These are phyloP conservation scores for Tetragonula clypearis DNA, from an alignment of 1,140 invertebrate species.

Conservation along the genomic window DNA sequence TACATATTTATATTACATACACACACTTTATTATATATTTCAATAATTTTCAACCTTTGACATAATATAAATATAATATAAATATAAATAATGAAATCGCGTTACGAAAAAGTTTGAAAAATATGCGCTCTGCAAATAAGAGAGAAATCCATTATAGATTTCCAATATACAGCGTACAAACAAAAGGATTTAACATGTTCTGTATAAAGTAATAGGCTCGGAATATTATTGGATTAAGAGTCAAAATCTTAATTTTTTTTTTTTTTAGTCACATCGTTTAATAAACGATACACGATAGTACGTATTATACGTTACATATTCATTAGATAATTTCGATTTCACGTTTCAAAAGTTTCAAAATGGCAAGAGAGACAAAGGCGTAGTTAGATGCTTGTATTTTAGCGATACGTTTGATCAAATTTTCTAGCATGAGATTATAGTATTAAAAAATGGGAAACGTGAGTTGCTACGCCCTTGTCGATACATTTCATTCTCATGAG, in stretches of 20 bases:
- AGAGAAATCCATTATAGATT: conserved; percentile 49
- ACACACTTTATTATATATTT: neutral
- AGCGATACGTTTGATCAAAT: neutral
- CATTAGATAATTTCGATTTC: neutral
- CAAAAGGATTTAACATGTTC: conserved; percentile 5
- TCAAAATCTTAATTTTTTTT: neutral
- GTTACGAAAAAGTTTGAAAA: conserved; percentile 9
- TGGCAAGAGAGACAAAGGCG: neutral
- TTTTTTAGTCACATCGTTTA: neutral
- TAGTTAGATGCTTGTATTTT: neutral
- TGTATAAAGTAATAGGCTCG: conserved; percentile 1
- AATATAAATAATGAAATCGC: neutral
- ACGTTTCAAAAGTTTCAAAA: neutral
- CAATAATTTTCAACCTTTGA: neutral
- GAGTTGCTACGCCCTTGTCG: conserved; percentile 42
- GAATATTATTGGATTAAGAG: neutral
- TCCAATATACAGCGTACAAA: conserved; percentile 7
- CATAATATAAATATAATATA: too few species aligned
- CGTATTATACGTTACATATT: neutral
- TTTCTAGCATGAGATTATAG: neutral
- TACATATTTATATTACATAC: neutral
- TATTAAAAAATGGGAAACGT: neutral
- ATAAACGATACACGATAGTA: neutral
- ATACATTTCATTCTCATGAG: conserved; percentile 52
- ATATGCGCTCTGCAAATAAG: conserved; percentile 57